Evolutionary conservation across 2,113 vertebrate species (phyloP), one percentile per base, ranked within the genome.

Genomic region (Cyanoderma ruficeps): DNA sequence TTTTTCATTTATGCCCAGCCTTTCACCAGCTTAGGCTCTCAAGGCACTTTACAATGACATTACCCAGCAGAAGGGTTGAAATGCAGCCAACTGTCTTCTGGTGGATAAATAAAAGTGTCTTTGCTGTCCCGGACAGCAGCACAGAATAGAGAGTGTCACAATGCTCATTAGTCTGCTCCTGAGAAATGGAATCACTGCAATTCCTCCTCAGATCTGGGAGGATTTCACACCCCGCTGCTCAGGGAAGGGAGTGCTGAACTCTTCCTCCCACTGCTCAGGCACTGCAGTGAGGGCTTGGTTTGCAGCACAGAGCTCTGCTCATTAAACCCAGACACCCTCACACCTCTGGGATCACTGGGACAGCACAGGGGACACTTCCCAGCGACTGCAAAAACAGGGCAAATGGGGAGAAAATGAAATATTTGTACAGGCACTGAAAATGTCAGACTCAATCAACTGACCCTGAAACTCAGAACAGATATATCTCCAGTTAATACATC

Each of bases 11-110:
- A 82, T 47, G 81, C 93, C 28, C 75, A 77, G 84, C 74, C 91
- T 96, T 97, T 95, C 91, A 97, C 47, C 89, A 92, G 89, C 75
- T 93, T 61, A 67, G 71, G 18, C 93, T 96, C 95, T 87, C 89
- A 79, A 90, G 88, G 87, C 91, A 39, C 93, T 85, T 69, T 24
- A 95, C 93, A 96, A 95, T 90, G 76, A 80, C 95, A 90, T 83
- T 35, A 35, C 81, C 83, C 67, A 95, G 93, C 90, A 86, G 94
- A 96, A 97, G 63, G 77, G 91, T n/a, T 94, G 96, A 93, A 96
- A 93, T 56, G 91, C 93, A 86, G 93, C 93, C 96, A 96, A 3
- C 70, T 96, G 92, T 90, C 87, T 88, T 74, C 84, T n/a, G 64
- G 87, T 7, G 84, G 84, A 83, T 55, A 94, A 94, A 96, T 39